Conservation (phyloP, 2,888 invertebrate species). For the Drosophila mettleri region DNA sequence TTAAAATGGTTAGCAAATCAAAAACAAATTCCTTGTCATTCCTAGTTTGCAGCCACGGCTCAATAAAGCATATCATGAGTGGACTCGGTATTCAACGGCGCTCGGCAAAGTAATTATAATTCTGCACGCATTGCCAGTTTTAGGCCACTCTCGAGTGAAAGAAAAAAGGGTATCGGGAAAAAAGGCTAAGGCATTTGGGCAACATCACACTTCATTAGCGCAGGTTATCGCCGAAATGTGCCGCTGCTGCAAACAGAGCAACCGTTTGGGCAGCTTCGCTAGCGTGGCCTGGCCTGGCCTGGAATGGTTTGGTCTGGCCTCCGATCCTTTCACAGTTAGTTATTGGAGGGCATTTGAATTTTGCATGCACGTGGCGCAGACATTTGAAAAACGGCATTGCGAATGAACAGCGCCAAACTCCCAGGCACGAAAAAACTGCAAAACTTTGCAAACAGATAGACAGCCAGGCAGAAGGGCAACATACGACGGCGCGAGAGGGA, state of each 20-base stretch:
- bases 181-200: constrained; percentile 49
- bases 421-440: constrained; percentile 79
- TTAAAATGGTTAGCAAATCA: neutral
- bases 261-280: neutral
- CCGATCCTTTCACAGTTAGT: constrained; percentile 8
- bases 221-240: constrained; percentile 70
- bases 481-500: constrained; percentile 10
- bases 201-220: constrained; percentile 77
- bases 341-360: constrained; percentile 55
- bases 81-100: constrained; percentile 6
- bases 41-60: too few relatives aligned
- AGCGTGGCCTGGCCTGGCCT: too few relatives aligned
- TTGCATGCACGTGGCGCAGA: constrained; percentile 76
- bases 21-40: neutral
- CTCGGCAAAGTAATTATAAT: constrained; percentile 47
- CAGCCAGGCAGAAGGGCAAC: constrained; percentile 28
- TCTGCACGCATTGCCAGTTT: constrained; percentile 48
- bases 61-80: neutral
- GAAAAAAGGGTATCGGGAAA: constrained; percentile 44
- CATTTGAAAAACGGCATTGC: constrained; percentile 75
- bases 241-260: constrained; percentile 25
- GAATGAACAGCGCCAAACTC: constrained; percentile 56
- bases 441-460: constrained; percentile 65
- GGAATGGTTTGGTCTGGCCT: too few relatives aligned
- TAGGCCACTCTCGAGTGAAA: neutral